Percentiles rank a stretch among this genome's conserved stretches.
Conservation (phyloP, 2,113 vertebrate genomes). For the Corynorhinus townsendii region DNA sequence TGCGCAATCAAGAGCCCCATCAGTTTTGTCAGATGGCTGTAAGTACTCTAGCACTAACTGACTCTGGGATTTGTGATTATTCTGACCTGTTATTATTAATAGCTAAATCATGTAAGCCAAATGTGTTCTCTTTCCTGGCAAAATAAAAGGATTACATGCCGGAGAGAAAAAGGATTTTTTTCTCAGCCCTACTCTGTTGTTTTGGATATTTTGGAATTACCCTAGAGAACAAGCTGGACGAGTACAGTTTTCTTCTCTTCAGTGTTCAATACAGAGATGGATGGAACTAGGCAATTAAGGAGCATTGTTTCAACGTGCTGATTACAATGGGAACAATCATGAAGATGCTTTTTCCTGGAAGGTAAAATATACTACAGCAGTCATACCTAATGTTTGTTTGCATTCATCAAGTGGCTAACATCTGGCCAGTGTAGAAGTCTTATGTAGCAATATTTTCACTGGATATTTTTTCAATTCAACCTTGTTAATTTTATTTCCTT, state of each 20-base stretch:
- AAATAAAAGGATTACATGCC: neutral
- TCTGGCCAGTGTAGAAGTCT: neutral
- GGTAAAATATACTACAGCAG: neutral
- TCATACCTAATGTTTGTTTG: neutral
- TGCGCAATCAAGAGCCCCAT: neutral
- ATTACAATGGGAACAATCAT: conserved; percentile 1
- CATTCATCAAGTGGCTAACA: neutral
- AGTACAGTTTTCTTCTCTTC: neutral
- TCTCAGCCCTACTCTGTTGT: neutral
- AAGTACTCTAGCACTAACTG: neutral
- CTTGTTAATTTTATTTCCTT: neutral
- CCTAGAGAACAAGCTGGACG: neutral
- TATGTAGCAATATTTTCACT: neutral
- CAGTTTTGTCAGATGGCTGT: neutral
- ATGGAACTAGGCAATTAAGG: neutral
- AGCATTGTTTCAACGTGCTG: neutral
- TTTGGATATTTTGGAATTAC: conserved; percentile 8
- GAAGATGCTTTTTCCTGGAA: neutral
- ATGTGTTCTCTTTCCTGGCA: neutral
- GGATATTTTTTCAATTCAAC: neutral
- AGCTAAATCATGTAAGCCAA: neutral
- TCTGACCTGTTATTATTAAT: neutral
- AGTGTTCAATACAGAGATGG: neutral
- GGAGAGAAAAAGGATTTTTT: neutral
- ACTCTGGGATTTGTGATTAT: neutral